These are phyloP conservation scores for Oophaga sylvatica DNA, from an alignment of 2,797 vertebrate genomes.

Conservation along the genomic window DNA sequence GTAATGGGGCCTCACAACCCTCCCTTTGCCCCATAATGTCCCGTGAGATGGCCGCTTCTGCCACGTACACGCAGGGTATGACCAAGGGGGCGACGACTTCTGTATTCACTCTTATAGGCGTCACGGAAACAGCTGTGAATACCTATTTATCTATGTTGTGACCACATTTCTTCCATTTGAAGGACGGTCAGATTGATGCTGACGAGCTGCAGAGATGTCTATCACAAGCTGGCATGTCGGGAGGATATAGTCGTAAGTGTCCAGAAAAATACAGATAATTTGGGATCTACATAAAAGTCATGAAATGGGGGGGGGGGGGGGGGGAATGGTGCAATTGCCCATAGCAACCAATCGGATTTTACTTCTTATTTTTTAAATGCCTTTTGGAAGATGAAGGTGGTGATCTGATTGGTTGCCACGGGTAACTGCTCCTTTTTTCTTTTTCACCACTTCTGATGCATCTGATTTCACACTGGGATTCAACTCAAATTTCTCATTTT, in stretches of 20 bases:
- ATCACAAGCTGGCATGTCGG: conserved; percentile 88
- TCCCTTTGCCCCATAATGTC: too few relatives aligned
- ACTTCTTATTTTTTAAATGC: too few relatives aligned
- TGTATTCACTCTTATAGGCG: neutral
- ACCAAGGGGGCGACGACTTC: too few relatives aligned
- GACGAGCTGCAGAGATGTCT: conserved; percentile 94
- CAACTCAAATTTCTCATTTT: too few relatives aligned
- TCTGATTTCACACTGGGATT: too few relatives aligned
- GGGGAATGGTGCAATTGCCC: neutral
- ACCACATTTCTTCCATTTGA: conserved; percentile 34
- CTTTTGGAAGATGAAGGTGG: neutral
- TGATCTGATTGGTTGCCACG: neutral
- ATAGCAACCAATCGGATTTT: neutral
- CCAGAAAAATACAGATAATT: neutral
- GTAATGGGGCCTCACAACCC: neutral
- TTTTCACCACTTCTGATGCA: too few relatives aligned
- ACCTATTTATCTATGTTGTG: neutral
- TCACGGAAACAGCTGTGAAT: neutral
- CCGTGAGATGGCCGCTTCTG: neutral
- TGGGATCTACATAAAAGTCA: neutral
- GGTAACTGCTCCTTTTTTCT: too few relatives aligned
- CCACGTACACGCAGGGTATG: neutral
- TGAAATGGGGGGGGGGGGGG: neutral
- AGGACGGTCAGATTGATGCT: conserved; percentile 94
- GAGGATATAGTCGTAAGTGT: conserved; percentile 89